Conservation (phyloP, 2,888 invertebrate species). For the Thyatira batis region DNA sequence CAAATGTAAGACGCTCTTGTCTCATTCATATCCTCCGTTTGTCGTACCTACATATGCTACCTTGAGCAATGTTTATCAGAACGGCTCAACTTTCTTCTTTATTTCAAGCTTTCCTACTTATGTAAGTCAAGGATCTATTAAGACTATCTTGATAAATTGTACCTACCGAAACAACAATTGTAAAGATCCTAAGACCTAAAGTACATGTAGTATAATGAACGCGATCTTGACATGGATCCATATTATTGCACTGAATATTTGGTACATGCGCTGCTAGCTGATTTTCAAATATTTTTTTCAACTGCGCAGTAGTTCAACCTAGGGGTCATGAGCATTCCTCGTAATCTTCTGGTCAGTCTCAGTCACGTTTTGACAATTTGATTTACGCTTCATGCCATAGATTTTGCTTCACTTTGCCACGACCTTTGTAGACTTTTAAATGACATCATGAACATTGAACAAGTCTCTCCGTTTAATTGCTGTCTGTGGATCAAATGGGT, state of each 20-base stretch:
- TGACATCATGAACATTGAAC: not conserved
- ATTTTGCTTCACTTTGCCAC: conserved; percentile 4
- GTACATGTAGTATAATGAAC: conserved; percentile 18
- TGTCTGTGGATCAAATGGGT: not conserved
- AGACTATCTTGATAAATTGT: conserved; percentile 20
- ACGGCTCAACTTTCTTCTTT: conserved; percentile 25
- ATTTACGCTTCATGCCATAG: conserved; percentile 18
- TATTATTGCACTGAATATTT: conserved; percentile 34
- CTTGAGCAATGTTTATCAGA: conserved; percentile 19
- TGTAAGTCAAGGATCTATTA: conserved; percentile 7
- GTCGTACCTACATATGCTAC: conserved; percentile 14
- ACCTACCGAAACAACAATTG: conserved; percentile 20
- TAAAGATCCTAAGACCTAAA: not conserved
- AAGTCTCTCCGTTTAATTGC: not conserved
- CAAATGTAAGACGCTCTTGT: conserved; percentile 9
- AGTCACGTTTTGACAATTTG: conserved; percentile 26
- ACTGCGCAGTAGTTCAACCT: conserved; percentile 19
- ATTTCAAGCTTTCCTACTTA: conserved; percentile 9
- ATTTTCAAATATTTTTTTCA: conserved; percentile 20
- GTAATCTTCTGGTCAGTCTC: conserved; percentile 16
- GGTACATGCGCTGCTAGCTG: conserved; percentile 35
- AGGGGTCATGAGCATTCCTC: conserved; percentile 28
- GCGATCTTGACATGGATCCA: conserved; percentile 44
- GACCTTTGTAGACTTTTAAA: not conserved
- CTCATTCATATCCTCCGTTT: conserved; percentile 21